A percentile compares a stretch with the other conserved stretches of the same genome.
These are phyloP conservation scores for Heterotis niloticus DNA, from an alignment of 2,113 vertebrate genomes.

Conservation along the genomic window DNA sequence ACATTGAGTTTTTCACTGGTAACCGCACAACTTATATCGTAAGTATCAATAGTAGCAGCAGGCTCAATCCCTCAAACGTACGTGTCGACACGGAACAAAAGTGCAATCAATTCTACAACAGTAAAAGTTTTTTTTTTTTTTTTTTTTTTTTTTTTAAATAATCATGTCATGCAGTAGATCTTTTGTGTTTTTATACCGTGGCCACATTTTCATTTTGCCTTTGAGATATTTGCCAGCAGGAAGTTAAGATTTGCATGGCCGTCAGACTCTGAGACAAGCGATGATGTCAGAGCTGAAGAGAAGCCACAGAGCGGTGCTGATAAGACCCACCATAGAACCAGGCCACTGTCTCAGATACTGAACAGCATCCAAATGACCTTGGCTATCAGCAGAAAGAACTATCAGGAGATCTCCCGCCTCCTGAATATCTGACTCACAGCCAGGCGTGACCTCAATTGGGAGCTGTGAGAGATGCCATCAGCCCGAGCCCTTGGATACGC, in stretches of 20 bases:
- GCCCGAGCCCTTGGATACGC: too few species aligned
- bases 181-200: neutral
- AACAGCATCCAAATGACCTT: slow-evolving; percentile 21
- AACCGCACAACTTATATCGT: too few species aligned
- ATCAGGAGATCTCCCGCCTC: slow-evolving; percentile 12
- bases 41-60: neutral
- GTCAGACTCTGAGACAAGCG: neutral
- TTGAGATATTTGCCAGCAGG: neutral
- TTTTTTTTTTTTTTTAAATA: too few species aligned
- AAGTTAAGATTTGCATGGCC: neutral
- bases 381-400: neutral
- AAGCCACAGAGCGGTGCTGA: neutral
- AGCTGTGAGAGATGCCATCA: slow-evolving; percentile 3
- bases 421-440: slow-evolving; percentile 13
- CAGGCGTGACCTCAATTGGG: neutral
- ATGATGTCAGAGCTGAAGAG: slow-evolving; percentile 11
- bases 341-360: neutral
- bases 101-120: too few species aligned
- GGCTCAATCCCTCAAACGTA: neutral
- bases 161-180: too few species aligned
- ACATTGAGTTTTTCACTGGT: too few species aligned
- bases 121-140: too few species aligned
- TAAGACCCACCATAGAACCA: neutral
- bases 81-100: too few species aligned
- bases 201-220: neutral